Base-by-base conservation (phyloP, 2,797 vertebrate genomes). In the Mormyrops attenuatus region DNA sequence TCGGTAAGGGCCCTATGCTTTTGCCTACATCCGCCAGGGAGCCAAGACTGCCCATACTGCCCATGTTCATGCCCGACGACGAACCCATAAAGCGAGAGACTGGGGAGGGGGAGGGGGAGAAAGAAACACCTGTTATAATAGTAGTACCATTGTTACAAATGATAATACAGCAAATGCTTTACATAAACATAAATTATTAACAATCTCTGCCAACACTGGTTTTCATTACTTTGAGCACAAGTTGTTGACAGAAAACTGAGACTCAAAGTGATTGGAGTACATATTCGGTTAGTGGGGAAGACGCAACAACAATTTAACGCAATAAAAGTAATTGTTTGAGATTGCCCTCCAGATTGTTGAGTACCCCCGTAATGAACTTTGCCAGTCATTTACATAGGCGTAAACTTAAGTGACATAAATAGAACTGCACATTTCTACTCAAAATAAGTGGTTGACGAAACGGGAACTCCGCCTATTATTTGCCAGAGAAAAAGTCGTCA, bases 51-150 rank as follows among this genome's bases (percentile, higher is more conserved):
- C 98, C 96, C 97, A 99, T 98, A 93, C 97, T 96, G 94, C 98
- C 97, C 98, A 99, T 99, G 94, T 99, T 99, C 98, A 99, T 99
- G 92, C 98, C 97, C 90, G 98, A 97, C 89, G 98, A 98, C 49
- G 98, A 98, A 91, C 98, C 98, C 98, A 99, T 99, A 95, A 99
- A 99, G 94, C 98, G 98, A 90, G 98, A 99, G 95, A 99, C 98
- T 99, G 41, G 69, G 30, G 5, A 17, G 15, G 41, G 96, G 66
- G 41, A 17, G 41, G 96, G 66, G 82, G 91, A 60, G 91, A 94
- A 93, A 94, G 57, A 88, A 60, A 9, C 87, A 52, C 57, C 1
- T 90, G 89, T 90, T 57, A 20, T 49, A 69, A 47, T 15, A 49
- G 1, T 38, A 22, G 38, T 26, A 26, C n/a, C 20, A 49, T 66